Evolutionary conservation across 1,140 invertebrate genomes (phyloP).

Genomic region (Dermatophagoides farinae): DNA sequence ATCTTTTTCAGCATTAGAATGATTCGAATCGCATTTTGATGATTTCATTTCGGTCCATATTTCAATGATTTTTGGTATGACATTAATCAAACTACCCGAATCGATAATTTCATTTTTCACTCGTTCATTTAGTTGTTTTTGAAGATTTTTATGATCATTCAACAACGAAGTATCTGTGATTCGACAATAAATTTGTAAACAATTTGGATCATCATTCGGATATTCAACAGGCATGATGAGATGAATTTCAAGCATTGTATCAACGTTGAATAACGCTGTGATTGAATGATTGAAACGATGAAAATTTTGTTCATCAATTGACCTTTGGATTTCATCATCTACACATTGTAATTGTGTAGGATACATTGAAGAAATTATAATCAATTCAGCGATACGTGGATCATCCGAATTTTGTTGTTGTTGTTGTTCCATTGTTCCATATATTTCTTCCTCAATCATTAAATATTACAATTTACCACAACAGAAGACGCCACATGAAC

Average conservation of each 20-base stretch:
- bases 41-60: neutral
- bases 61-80: slow-evolving; percentile 1
- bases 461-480: neutral
- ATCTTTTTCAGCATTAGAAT: neutral
- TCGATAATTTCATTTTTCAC: neutral
- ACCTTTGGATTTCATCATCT: neutral
- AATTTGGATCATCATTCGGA: neutral
- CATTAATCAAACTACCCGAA: neutral
- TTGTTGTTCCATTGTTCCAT: neutral
- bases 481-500: neutral
- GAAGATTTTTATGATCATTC: neutral
- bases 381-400: neutral
- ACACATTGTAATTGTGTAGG: slow-evolving; percentile 7
- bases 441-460: neutral
- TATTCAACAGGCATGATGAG: neutral
- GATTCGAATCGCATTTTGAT: neutral
- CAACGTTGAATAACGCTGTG: neutral
- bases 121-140: neutral
- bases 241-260: neutral
- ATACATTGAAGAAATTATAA: slow-evolving; percentile 7
- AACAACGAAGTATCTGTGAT: neutral
- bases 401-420: neutral
- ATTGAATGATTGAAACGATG: neutral
- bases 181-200: neutral
- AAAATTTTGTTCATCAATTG: neutral